Base-by-base conservation (phyloP, 2,797 vertebrate species). In the Poecilia velifera region DNA sequence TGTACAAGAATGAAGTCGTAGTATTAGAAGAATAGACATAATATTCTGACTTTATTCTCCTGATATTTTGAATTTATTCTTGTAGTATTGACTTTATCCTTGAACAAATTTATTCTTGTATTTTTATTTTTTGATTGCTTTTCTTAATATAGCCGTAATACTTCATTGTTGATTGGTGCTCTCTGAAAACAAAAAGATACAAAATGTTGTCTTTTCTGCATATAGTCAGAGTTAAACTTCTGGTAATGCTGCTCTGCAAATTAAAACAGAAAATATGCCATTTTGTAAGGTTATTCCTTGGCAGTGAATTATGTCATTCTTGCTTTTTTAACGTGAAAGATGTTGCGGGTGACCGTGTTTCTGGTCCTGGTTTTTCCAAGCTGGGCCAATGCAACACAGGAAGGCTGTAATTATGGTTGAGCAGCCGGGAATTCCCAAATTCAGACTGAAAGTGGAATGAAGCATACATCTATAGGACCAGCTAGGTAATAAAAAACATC, bases 391-490 rank as follows among this genome's bases (percentile, higher is more conserved):
- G 77, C 72, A 84, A 80, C 82, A 72, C 62, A 83, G 77, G 43
- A 84, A 88, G 76, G 86, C 74, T 91, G 86, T 91, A 93, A 93
- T 93, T 94, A 93, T 77, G 84, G 86, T 22, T 59, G 6, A 78
- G 76, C 76, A 62, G 82, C 9, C 1, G 90, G 91, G 90, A 92
- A 88, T 90, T 93, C 89, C 93, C 89, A 74, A 85, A 81, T 78
- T 85, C 57, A 76, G 78, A 36, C 62, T 78, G 43, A 13, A 43
- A 46, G 71, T 74, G 53, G 62, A 89, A 81, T 22, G 76, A 18
- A 43, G 81, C n/a, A 36, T 76, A 47, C 72, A 57, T 57, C 71
- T 72, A 12, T 74, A 9, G 2, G 6, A 76, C 55, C 53, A n/a
- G 76, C 64, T 51, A 28, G 49, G 16, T n/a, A 9, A 6, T 72